A percentile compares a stretch with the other conserved stretches of the same genome.
Conservation (phyloP, 2,888 invertebrate genomes). For the Aporophyla nigra region DNA sequence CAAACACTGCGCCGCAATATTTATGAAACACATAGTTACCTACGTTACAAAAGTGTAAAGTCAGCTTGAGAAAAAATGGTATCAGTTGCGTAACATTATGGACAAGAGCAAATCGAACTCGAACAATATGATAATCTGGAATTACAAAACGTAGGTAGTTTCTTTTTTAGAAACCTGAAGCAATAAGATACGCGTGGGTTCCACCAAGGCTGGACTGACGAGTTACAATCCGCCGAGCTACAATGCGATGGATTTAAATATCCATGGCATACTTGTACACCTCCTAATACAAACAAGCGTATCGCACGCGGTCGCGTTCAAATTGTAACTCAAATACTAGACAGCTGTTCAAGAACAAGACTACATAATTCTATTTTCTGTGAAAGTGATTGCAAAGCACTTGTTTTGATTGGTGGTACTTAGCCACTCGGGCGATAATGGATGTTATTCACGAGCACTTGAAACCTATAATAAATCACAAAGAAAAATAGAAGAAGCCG, state of each 20-base stretch:
- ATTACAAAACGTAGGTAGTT: conserved; percentile 53
- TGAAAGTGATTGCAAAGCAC: conserved; percentile 59
- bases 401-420: conserved; percentile 57
- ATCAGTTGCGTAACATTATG: conserved; percentile 32
- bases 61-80: conserved; percentile 35
- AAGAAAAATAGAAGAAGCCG: conserved; percentile 36
- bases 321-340: conserved; percentile 47
- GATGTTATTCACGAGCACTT: conserved; percentile 46
- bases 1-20: conserved; percentile 30
- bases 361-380: conserved; percentile 54
- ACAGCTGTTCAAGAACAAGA: conserved; percentile 42
- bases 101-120: conserved; percentile 33
- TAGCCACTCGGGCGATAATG: conserved; percentile 49
- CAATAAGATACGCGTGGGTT: conserved; percentile 68
- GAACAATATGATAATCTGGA: conserved; percentile 45
- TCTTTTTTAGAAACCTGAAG: conserved; percentile 66
- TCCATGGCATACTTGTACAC: conserved; percentile 24
- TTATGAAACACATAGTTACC: conserved; percentile 22
- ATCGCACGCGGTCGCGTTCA: conserved; percentile 25
- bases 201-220: conserved; percentile 65
- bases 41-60: conserved; percentile 42
- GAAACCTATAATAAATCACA: conserved; percentile 45
- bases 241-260: conserved; percentile 49
- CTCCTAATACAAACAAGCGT: conserved; percentile 22
- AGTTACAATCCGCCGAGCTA: conserved; percentile 46